These are phyloP conservation scores for Meteorus colon DNA, from an alignment of 2,888 invertebrate genomes.

Conservation along the genomic window DNA sequence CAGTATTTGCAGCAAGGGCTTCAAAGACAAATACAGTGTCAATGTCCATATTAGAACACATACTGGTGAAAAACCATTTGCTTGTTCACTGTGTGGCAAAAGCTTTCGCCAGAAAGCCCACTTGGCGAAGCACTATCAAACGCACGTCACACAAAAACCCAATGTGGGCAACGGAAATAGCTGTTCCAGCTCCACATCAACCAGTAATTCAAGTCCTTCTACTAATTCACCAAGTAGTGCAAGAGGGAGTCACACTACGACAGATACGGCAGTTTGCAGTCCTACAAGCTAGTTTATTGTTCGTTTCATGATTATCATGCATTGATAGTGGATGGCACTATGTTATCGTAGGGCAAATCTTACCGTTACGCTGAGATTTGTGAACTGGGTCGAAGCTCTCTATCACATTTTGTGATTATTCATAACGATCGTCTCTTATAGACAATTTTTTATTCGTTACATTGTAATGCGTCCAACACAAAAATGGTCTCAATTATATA, in stretches of 20 bases:
- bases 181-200: slow-evolving; percentile 57
- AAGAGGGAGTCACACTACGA: slow-evolving; percentile 46
- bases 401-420: slow-evolving; percentile 27
- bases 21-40: slow-evolving; percentile 97
- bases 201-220: slow-evolving; percentile 51
- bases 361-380: background rate
- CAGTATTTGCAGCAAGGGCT: slow-evolving; percentile 94
- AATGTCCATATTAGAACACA: slow-evolving; percentile 98
- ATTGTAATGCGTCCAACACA: slow-evolving; percentile 10
- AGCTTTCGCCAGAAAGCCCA: slow-evolving; percentile 95
- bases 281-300: slow-evolving; percentile 63
- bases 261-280: slow-evolving; percentile 54
- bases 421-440: background rate
- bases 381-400: slow-evolving; percentile 25
- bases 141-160: slow-evolving; percentile 89
- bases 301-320: slow-evolving; percentile 10
- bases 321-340: background rate
- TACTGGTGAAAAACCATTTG: slow-evolving; percentile 98
- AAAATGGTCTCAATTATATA: slow-evolving; percentile 34
- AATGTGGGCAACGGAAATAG: slow-evolving; percentile 78
- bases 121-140: slow-evolving; percentile 93
- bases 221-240: slow-evolving; percentile 49
- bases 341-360: background rate
- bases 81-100: slow-evolving; percentile 94
- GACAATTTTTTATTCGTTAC: background rate